Percentiles rank a stretch among this genome's conserved stretches.
These are phyloP conservation scores for Anastatus disparis DNA, from an alignment of 1,140 invertebrate genomes.

Conservation along the genomic window DNA sequence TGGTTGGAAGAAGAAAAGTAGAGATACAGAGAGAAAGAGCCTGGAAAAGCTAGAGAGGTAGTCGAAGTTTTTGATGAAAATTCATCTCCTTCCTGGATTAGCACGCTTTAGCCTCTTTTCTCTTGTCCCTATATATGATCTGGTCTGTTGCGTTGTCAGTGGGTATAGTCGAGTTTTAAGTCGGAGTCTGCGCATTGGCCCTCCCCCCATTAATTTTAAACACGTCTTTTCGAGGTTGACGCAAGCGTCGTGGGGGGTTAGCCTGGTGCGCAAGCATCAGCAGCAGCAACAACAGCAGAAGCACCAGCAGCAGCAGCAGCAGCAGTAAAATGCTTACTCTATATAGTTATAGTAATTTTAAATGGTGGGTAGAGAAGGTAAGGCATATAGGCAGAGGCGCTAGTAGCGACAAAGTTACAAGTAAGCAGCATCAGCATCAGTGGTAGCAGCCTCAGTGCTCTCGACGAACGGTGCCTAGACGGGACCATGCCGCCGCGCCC, in stretches of 20 bases:
- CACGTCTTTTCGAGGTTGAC: conserved; percentile 63
- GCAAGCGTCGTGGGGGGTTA: conserved; percentile 59
- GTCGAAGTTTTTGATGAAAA: conserved; percentile 3
- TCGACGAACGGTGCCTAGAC: conserved; percentile 64
- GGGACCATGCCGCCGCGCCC: conserved; percentile 65
- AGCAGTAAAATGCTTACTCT: too few species aligned
- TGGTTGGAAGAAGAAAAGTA: neutral
- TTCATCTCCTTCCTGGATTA: conserved; percentile 2
- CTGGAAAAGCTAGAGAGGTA: neutral
- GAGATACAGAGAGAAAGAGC: neutral
- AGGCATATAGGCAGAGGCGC: conserved; percentile 49
- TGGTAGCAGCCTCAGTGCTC: conserved; percentile 52
- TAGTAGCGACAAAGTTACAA: neutral
- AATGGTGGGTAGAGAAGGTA: too few species aligned
- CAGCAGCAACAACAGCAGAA: too few species aligned
- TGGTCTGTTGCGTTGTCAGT: too few species aligned
- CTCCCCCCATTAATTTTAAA: too few species aligned
- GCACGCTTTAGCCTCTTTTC: conserved; percentile 5
- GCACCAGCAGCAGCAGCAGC: too few species aligned
- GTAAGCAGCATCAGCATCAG: neutral
- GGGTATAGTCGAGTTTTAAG: too few species aligned
- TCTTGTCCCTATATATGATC: neutral
- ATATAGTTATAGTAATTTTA: too few species aligned
- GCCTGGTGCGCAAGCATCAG: too few species aligned
- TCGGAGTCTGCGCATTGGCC: conserved; percentile 32